These are phyloP conservation scores for Pseudochirops corinnae DNA, from an alignment of 2,797 vertebrate genomes.

Conservation along the genomic window DNA sequence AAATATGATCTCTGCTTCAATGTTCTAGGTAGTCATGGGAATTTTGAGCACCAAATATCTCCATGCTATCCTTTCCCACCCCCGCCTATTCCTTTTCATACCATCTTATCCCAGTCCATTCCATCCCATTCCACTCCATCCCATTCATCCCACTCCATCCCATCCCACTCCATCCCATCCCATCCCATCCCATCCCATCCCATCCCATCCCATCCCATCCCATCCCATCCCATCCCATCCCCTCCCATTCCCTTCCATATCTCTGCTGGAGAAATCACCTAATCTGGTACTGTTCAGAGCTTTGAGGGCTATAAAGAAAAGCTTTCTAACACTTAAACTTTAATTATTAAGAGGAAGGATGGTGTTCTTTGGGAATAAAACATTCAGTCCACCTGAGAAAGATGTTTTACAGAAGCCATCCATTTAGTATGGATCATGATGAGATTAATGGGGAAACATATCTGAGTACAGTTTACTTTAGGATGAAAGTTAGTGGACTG, in stretches of 20 bases:
- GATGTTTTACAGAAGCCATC: slow-evolving; percentile 60
- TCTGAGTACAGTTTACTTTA: slow-evolving; percentile 41
- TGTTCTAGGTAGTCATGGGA: slow-evolving; percentile 13
- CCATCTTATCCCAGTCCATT: neutral
- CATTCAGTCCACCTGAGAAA: slow-evolving; percentile 10
- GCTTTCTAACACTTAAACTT: slow-evolving; percentile 28
- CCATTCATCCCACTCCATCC: neutral
- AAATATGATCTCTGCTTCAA: slow-evolving; percentile 22
- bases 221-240: neutral
- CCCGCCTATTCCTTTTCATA: neutral
- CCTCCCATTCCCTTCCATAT: neutral
- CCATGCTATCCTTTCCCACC: neutral
- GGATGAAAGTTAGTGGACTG: slow-evolving; percentile 53
- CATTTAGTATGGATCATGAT: slow-evolving; percentile 1
- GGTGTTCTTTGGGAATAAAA: slow-evolving; percentile 32
- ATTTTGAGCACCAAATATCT: slow-evolving; percentile 24
- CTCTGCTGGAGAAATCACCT: neutral
- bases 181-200: neutral
- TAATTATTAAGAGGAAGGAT: slow-evolving; percentile 38
- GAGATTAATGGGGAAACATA: slow-evolving; percentile 60
- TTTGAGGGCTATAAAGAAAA: slow-evolving; percentile 30
- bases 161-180: neutral
- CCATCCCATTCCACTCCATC: neutral
- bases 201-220: neutral
- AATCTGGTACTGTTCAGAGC: slow-evolving; percentile 4